Percentiles rank a stretch among this genome's conserved stretches.
Evolutionary conservation across 1,140 invertebrate species (phyloP).

Genomic region (Rhyzopertha dominica): DNA sequence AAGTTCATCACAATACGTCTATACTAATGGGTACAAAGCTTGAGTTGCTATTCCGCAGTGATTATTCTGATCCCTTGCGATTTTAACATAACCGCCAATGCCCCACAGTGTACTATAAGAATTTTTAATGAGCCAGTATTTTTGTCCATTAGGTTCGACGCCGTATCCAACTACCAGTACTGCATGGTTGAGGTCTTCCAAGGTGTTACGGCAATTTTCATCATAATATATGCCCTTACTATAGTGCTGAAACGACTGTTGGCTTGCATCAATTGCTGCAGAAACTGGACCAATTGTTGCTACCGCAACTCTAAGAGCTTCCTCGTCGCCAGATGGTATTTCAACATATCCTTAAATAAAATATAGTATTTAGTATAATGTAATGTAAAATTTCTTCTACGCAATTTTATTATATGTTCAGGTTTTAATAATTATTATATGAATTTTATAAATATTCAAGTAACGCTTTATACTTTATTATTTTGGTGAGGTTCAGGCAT

Average conservation of each 20-base stretch:
- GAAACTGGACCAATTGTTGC: constrained; percentile 74
- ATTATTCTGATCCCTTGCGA: constrained; percentile 61
- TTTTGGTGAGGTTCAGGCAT: too few relatives aligned
- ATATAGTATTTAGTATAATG: background rate
- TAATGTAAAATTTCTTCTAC: too few relatives aligned
- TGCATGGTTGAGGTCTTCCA: constrained; percentile 50
- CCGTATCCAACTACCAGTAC: constrained; percentile 70
- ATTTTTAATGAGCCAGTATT: constrained; percentile 84
- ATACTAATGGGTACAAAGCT: constrained; percentile 53
- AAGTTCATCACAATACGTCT: too few relatives aligned
- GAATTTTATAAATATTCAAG: too few relatives aligned
- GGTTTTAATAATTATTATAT: too few relatives aligned
- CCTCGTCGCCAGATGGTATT: constrained; percentile 60
- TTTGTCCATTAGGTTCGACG: constrained; percentile 52
- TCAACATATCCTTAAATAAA: constrained; percentile 60
- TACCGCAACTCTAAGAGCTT: constrained; percentile 66
- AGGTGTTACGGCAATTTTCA: constrained; percentile 46
- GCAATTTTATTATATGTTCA: too few relatives aligned
- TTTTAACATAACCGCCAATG: constrained; percentile 64
- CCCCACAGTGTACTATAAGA: constrained; percentile 67
- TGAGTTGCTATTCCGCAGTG: constrained; percentile 64
- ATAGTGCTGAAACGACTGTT: constrained; percentile 74
- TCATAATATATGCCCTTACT: constrained; percentile 59
- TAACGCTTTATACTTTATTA: too few relatives aligned
- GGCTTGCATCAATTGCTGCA: constrained; percentile 74